These are phyloP conservation scores for Tipula unca DNA, from an alignment of 2,888 invertebrate species.

Conservation along the genomic window DNA sequence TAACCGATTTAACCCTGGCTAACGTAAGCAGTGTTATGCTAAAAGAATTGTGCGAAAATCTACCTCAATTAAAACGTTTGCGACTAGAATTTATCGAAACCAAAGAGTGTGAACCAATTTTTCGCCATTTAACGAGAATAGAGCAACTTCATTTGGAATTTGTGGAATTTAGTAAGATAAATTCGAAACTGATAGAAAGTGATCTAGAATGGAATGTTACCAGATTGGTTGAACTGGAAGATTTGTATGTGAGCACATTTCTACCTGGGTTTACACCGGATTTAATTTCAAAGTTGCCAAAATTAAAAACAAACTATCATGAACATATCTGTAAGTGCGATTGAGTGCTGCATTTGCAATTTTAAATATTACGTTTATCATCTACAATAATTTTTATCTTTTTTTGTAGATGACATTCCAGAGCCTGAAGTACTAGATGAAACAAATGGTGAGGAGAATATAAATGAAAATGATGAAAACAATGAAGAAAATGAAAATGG, in stretches of 20 bases:
- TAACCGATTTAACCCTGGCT: not conserved
- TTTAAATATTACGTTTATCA: too few relatives aligned
- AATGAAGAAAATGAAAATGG: too few relatives aligned
- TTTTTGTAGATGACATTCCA: too few relatives aligned
- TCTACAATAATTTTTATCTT: too few relatives aligned
- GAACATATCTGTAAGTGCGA: not conserved
- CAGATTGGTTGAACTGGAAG: not conserved
- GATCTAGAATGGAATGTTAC: not conserved
- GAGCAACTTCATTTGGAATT: not conserved
- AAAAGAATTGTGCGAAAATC: not conserved
- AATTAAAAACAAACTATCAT: not conserved
- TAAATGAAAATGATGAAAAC: not conserved
- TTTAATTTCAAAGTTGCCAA: not conserved
- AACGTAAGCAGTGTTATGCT: not conserved
- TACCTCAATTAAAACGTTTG: not conserved
- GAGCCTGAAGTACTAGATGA: too few relatives aligned
- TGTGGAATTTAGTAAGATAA: not conserved
- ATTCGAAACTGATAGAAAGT: not conserved
- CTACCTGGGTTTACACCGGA: not conserved
- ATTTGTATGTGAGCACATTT: not conserved
- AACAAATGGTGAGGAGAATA: too few relatives aligned
- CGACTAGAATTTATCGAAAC: not conserved
- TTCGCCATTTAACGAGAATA: not conserved
- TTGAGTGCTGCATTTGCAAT: too few relatives aligned
- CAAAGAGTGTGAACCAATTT: not conserved